Evolutionary conservation across 2,888 invertebrate species (phyloP).

Genomic region (Argyresthia albistria): DNA sequence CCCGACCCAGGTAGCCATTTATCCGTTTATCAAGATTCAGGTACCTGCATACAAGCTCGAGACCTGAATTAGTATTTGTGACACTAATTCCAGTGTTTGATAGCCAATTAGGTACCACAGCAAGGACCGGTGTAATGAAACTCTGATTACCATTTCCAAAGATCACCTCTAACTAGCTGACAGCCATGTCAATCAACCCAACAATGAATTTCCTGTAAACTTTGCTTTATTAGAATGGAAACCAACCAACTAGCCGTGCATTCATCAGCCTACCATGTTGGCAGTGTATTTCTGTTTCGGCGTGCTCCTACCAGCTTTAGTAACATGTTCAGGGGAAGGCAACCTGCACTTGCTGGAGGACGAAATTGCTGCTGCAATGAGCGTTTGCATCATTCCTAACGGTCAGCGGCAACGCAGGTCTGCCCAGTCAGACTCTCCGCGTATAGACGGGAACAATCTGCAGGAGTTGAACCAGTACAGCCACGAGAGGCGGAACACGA

Average conservation of each 20-base stretch:
- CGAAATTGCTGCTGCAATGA: conserved; percentile 46
- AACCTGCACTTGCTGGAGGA: conserved; percentile 55
- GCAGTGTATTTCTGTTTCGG: conserved; percentile 21
- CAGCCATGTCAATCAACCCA: conserved; percentile 1
- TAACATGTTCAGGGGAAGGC: conserved; percentile 39
- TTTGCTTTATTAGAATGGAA: background rate
- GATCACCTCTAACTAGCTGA: background rate
- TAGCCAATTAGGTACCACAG: background rate
- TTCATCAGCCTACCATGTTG: conserved; percentile 23
- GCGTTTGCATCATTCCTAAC: conserved; percentile 26
- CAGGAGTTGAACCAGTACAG: conserved; percentile 31
- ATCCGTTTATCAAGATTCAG: too few species aligned
- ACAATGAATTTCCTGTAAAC: conserved; percentile 8
- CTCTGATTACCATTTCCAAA: background rate
- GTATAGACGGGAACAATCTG: conserved; percentile 32
- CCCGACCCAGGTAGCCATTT: too few species aligned
- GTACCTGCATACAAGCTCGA: too few species aligned
- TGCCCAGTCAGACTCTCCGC: conserved; percentile 15
- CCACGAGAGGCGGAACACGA: conserved; percentile 37
- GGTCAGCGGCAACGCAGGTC: conserved; percentile 23
- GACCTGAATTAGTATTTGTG: too few species aligned
- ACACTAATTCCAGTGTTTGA: background rate
- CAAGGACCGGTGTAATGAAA: background rate
- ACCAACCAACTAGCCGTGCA: background rate
- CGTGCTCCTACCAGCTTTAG: conserved; percentile 28